Percentiles rank a stretch among this genome's conserved stretches.
Conservation (phyloP, 2,113 vertebrate species). For the Myanophis thanlyinensis region DNA sequence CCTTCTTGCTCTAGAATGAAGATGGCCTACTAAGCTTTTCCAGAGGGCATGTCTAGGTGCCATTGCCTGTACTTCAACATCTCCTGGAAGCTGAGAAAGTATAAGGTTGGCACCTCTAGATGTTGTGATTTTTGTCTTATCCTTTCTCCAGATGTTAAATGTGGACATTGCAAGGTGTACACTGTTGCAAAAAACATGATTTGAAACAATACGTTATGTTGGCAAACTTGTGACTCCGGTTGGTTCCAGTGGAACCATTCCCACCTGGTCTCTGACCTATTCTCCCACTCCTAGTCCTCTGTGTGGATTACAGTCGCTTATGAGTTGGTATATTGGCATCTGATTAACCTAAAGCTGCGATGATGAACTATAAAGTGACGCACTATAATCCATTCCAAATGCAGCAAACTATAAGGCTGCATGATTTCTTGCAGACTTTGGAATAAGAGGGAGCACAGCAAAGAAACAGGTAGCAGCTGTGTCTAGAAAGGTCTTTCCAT, state of each 20-base stretch:
- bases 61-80: not conserved
- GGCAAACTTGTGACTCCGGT: not conserved
- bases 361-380: not conserved
- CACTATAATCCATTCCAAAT: not conserved
- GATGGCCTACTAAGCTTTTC: not conserved
- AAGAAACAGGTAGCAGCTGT: not conserved
- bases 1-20: not conserved
- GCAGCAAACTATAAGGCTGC: not conserved
- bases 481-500: not conserved
- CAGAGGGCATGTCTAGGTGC: not conserved
- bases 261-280: not conserved
- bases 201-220: not conserved
- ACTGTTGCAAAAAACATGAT: not conserved
- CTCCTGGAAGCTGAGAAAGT: not conserved
- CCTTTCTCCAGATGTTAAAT: not conserved
- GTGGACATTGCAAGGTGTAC: not conserved
- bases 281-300: not conserved
- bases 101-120: not conserved
- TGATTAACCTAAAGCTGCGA: not conserved
- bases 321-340: not conserved
- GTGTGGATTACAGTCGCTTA: not conserved
- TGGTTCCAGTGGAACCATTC: not conserved
- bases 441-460: not conserved
- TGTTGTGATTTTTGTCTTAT: not conserved
- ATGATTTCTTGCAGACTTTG: not conserved